These are phyloP conservation scores for Arctopsyche grandis DNA, from an alignment of 1,140 invertebrate genomes.

Conservation along the genomic window DNA sequence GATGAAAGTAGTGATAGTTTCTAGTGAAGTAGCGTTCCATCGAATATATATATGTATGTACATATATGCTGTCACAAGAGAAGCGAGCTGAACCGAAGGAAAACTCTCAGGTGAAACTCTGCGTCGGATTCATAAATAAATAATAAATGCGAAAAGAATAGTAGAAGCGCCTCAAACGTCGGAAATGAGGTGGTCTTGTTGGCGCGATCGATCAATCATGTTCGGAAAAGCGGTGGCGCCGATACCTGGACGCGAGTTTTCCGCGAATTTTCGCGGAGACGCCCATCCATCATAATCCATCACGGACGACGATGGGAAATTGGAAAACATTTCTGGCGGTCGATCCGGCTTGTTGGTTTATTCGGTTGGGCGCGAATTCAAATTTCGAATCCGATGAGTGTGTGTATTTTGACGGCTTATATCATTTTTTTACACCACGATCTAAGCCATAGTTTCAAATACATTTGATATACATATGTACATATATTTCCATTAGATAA, in stretches of 20 bases:
- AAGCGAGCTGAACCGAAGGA: too few relatives aligned
- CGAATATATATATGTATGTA: too few relatives aligned
- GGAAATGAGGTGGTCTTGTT: constrained; percentile 26
- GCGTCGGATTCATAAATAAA: constrained; percentile 8
- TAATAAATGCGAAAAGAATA: constrained; percentile 1
- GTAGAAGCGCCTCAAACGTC: constrained; percentile 7
- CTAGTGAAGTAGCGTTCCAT: too few relatives aligned
- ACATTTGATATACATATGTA: too few relatives aligned
- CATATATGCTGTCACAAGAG: too few relatives aligned
- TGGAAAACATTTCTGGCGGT: constrained; percentile 34
- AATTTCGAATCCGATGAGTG: too few relatives aligned
- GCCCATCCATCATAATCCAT: constrained; percentile 44
- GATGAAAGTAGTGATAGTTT: not conserved
- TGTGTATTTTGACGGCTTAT: too few relatives aligned
- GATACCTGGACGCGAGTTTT: constrained; percentile 28
- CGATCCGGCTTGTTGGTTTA: not conserved
- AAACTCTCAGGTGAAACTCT: not conserved
- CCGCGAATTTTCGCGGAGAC: constrained; percentile 6
- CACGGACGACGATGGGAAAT: constrained; percentile 25
- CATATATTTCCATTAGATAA: too few relatives aligned
- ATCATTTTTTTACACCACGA: too few relatives aligned
- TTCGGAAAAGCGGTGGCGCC: constrained; percentile 20
- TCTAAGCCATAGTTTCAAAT: too few relatives aligned
- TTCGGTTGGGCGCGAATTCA: too few relatives aligned
- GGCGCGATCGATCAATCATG: constrained; percentile 35